Evolutionary conservation across 2,888 invertebrate genomes (phyloP), one percentile per base, ranked within the genome.

Genomic region (Pasiphila rectangulata): DNA sequence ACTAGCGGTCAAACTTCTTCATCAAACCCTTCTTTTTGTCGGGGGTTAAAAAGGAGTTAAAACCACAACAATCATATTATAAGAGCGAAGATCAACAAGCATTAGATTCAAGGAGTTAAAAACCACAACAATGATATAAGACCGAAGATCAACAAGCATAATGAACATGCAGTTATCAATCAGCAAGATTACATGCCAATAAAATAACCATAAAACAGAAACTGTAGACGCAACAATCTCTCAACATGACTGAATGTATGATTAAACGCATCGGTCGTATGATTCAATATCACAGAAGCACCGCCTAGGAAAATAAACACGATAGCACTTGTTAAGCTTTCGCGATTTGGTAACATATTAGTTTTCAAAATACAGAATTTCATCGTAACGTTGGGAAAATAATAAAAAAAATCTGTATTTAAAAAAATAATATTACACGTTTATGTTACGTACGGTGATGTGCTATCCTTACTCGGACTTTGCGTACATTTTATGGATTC

Each of bases 211-310:
- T 35, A 44, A 49, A 44, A 39, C 43, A 49, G 35, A 20, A 30
- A 29, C 43, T 29, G 43, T 35, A 48, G 48, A 48, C 43, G 39
- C 35, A 43, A 48, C 39, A 48, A 48, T 48, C 27, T 20, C 29
- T 39, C 48, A 44, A 29, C 39, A 39, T 29, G 4, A 27, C 27
- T 39, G 43, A 13, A 34, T 35, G 19, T 23, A 38, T 29, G 16
- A 42, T 32, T 20, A 30, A 20, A 7, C 23, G 36, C 10, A 24
- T 32, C 19, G 29, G 29, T 30, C 29, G 17, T 23, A 38, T 38
- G 21, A 43, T 43, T 50, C 16, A 38, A 46, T 48, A 17, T 34
- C 38, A 34, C 38, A 38, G 42, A 27, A 32, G 30, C 24, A 37
- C 10, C 20, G 23, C 34, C 32, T 27, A 23, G 21, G 21, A 29